Evolutionary conservation across 2,113 vertebrate genomes (phyloP).

Genomic region (Halcyon malimbica): DNA sequence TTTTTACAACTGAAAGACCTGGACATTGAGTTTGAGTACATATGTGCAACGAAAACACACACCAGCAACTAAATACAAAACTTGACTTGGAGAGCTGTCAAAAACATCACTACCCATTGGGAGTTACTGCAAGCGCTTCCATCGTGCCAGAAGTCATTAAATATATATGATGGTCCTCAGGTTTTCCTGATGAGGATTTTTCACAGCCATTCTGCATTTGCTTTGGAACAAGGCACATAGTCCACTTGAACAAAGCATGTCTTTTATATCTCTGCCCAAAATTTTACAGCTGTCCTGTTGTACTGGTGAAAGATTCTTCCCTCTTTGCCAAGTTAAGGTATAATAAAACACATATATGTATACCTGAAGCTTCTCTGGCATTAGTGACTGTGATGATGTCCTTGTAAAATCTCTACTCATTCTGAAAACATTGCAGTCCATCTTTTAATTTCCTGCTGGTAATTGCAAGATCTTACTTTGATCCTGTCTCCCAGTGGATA

Average conservation of each 20-base stretch:
- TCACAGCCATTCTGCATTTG: not conserved
- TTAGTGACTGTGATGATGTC: not conserved
- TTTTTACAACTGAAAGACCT: not conserved
- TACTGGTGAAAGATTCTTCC: not conserved
- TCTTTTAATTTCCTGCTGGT: not conserved
- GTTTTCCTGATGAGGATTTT: not conserved
- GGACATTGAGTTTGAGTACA: not conserved
- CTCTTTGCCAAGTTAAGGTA: not conserved
- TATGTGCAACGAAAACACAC: not conserved
- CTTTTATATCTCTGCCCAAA: not conserved
- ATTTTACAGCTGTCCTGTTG: not conserved
- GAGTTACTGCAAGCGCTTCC: not conserved
- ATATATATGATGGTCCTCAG: not conserved
- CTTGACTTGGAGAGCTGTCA: not conserved
- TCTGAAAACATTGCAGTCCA: not conserved
- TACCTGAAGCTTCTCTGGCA: not conserved
- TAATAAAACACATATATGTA: not conserved
- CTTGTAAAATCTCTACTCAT: not conserved
- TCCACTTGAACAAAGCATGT: not conserved
- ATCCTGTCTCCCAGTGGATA: not conserved
- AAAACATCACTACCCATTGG: not conserved
- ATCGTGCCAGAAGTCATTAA: not conserved
- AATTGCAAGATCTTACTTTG: not conserved
- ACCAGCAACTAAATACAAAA: not conserved
- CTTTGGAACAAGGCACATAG: not conserved